Percentiles rank a stretch among this genome's conserved stretches.
These are phyloP conservation scores for Sceloporus undulatus DNA, from an alignment of 2,113 vertebrate genomes.

Conservation along the genomic window DNA sequence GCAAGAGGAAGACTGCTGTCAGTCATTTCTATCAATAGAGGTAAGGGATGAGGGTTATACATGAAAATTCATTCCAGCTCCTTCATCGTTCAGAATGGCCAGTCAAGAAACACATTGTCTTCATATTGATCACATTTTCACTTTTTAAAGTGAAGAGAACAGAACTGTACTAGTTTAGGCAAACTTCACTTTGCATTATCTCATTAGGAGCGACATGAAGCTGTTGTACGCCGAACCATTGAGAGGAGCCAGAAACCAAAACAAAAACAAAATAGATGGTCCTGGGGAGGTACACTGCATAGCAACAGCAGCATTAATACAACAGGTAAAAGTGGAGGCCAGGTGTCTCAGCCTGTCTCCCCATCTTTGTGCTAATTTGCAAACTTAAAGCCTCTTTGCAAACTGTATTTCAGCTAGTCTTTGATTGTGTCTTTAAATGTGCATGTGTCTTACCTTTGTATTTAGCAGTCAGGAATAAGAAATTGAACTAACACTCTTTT, in stretches of 20 bases:
- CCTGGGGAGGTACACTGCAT: constrained; percentile 84
- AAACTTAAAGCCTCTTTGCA: background rate
- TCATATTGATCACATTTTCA: background rate
- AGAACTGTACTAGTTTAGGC: background rate
- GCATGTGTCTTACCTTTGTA: constrained; percentile 35
- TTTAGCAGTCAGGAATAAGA: constrained; percentile 27
- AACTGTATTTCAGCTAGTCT: constrained; percentile 34
- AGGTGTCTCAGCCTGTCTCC: background rate
- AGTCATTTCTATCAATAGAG: background rate
- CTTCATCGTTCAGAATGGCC: background rate
- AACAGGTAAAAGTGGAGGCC: constrained; percentile 77
- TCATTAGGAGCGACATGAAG: constrained; percentile 91
- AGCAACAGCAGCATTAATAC: constrained; percentile 75
- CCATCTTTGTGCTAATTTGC: constrained; percentile 12
- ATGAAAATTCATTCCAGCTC: background rate
- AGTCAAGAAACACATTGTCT: background rate
- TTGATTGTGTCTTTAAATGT: constrained; percentile 15
- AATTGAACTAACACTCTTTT: constrained; percentile 32
- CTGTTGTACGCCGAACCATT: constrained; percentile 88
- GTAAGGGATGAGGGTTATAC: background rate
- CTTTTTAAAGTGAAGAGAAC: background rate
- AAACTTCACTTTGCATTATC: constrained; percentile 20
- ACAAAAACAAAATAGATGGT: constrained; percentile 82
- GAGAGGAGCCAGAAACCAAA: constrained; percentile 91
- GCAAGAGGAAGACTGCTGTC: background rate